A percentile compares a stretch with the other conserved stretches of the same genome.
These are phyloP conservation scores for Echeneis naucrates DNA, from an alignment of 2,797 vertebrate species.

Conservation along the genomic window DNA sequence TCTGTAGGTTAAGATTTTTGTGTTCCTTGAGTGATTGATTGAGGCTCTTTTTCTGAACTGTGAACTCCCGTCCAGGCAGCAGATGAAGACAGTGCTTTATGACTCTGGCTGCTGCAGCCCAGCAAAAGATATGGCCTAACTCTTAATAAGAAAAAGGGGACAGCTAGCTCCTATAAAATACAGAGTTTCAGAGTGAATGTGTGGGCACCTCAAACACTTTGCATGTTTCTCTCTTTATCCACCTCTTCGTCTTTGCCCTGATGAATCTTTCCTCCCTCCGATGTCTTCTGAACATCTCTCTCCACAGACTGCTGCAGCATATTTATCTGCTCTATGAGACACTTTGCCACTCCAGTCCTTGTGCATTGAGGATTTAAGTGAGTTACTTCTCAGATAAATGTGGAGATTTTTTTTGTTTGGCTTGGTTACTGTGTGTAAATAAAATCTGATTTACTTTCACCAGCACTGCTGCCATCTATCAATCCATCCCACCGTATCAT, in stretches of 20 bases:
- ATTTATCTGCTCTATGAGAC: slow-evolving; percentile 34
- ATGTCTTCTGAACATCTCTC: slow-evolving; percentile 13
- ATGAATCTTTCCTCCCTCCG: slow-evolving; percentile 4
- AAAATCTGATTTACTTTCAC: slow-evolving; percentile 10
- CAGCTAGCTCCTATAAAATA: neutral
- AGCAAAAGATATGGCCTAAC: too few relatives aligned
- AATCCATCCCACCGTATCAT: slow-evolving; percentile 5
- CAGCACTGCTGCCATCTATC: slow-evolving; percentile 4
- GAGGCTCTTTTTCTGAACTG: too few relatives aligned
- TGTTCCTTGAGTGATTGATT: neutral
- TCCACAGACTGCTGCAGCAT: slow-evolving; percentile 18
- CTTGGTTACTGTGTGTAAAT: slow-evolving; percentile 7
- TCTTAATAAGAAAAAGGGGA: neutral
- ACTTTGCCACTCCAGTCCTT: slow-evolving; percentile 14
- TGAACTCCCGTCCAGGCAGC: too few relatives aligned
- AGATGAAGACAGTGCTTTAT: too few relatives aligned
- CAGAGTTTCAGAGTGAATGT: neutral
- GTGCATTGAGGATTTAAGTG: slow-evolving; percentile 32
- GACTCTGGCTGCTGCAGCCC: too few relatives aligned
- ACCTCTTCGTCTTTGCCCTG: slow-evolving; percentile 8
- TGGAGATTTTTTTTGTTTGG: neutral
- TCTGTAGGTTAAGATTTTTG: neutral
- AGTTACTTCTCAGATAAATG: slow-evolving; percentile 21
- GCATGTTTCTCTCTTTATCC: slow-evolving; percentile 10
- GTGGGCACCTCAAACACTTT: neutral